phyloP scores from a whole-genome alignment of 2,888 invertebrate species.

The Caenorhabditis sp. region DNA sequence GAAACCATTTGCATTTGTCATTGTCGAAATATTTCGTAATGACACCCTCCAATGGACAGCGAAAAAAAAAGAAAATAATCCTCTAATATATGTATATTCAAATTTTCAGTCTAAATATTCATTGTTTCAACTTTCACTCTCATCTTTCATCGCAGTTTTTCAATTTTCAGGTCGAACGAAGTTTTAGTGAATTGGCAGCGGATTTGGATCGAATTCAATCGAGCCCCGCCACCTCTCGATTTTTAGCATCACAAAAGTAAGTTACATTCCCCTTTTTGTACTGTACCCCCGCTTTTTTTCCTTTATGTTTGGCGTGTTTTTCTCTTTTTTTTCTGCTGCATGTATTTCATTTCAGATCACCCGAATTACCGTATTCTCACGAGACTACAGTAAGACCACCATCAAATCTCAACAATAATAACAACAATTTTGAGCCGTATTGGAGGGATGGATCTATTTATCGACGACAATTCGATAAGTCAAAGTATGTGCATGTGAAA shows the following conservation, averaged over 20 bases:
- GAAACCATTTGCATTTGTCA: too few species aligned
- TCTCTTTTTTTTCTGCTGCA: neutral
- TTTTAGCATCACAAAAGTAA: conserved; percentile 27
- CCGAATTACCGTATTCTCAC: conserved; percentile 19
- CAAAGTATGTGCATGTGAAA: neutral
- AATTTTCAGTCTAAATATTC: neutral
- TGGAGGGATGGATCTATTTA: conserved; percentile 69
- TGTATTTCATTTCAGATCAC: too few species aligned
- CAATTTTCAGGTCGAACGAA: conserved; percentile 59
- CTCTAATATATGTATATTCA: neutral
- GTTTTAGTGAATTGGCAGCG: conserved; percentile 64
- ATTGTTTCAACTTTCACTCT: neutral
- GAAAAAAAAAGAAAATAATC: too few species aligned
- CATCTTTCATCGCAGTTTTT: too few species aligned
- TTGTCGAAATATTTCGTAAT: too few species aligned
- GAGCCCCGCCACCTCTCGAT: conserved; percentile 32
- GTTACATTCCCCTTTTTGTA: conserved; percentile 6
- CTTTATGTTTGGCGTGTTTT: conserved; percentile 15
- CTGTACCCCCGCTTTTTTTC: conserved; percentile 5
- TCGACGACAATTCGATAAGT: conserved; percentile 56
- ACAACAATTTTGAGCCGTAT: conserved; percentile 59
- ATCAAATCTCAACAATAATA: conserved; percentile 10
- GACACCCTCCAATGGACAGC: too few species aligned
- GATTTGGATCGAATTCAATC: conserved; percentile 65
- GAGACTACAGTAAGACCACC: conserved; percentile 27